Evolutionary conservation across 1,140 invertebrate species (phyloP).

Genomic region (Drosophila mayri): DNA sequence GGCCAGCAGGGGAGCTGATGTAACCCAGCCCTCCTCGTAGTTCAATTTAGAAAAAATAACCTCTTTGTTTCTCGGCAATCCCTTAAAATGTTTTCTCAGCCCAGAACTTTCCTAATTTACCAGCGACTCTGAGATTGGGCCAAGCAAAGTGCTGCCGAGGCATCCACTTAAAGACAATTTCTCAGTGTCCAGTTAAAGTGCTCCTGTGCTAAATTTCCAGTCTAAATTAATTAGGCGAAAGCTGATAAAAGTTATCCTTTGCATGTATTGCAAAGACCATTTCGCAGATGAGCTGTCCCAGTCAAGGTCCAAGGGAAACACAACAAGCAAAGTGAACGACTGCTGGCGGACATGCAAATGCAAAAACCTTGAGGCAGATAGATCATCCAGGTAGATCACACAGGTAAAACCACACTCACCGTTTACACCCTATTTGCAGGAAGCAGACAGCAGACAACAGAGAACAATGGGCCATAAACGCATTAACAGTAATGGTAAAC

Average conservation of each 20-base stretch:
- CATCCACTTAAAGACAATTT: background rate
- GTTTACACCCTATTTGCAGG: slow-evolving; percentile 31
- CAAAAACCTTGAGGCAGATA: slow-evolving; percentile 56
- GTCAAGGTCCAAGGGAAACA: slow-evolving; percentile 30
- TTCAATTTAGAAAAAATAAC: slow-evolving; percentile 31
- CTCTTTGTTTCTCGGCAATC: slow-evolving; percentile 58
- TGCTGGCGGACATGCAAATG: slow-evolving; percentile 51
- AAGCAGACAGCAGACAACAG: slow-evolving; percentile 45
- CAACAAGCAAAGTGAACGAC: slow-evolving; percentile 21
- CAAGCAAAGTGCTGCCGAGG: background rate
- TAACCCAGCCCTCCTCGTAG: slow-evolving; percentile 17
- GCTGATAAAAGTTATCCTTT: background rate
- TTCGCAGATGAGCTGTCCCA: slow-evolving; percentile 13
- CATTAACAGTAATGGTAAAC: slow-evolving; percentile 49
- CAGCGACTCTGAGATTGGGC: slow-evolving; percentile 1
- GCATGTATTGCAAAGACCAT: background rate
- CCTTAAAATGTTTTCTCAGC: slow-evolving; percentile 69
- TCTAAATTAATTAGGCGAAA: background rate
- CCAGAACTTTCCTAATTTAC: slow-evolving; percentile 37
- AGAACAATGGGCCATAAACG: slow-evolving; percentile 72
- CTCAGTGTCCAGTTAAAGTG: background rate
- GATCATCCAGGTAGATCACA: slow-evolving; percentile 30
- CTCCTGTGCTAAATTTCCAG: too few species aligned
- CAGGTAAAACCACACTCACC: slow-evolving; percentile 47
- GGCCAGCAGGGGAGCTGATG: slow-evolving; percentile 11